Evolutionary conservation across 2,113 vertebrate genomes (phyloP).

Genomic region (Erythrocercus mccallii): DNA sequence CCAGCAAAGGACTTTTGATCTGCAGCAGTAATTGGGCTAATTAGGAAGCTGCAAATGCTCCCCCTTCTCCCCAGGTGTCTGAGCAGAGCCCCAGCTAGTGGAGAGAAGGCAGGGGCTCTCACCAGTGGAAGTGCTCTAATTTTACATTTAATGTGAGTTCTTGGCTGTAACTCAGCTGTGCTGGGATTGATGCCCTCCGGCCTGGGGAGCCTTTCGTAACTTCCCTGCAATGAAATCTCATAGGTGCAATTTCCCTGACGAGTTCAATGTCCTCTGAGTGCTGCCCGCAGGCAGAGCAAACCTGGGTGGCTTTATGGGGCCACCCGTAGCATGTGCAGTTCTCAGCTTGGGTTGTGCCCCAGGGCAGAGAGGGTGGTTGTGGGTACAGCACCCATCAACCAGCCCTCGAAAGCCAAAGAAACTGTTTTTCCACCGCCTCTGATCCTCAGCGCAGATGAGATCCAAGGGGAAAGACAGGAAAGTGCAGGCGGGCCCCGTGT

Average conservation of each 20-base stretch:
- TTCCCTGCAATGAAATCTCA: not conserved
- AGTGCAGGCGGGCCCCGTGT: rapidly evolving
- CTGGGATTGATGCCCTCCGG: not conserved
- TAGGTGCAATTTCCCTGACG: not conserved
- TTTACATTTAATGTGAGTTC: not conserved
- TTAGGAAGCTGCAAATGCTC: not conserved
- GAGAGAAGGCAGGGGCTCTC: not conserved
- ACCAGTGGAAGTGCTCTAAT: not conserved
- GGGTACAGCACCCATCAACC: not conserved
- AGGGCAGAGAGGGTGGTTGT: rapidly evolving
- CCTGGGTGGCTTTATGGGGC: rapidly evolving
- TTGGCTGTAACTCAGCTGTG: not conserved
- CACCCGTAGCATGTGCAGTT: rapidly evolving
- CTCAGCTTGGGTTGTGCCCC: not conserved
- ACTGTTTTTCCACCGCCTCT: rapidly evolving
- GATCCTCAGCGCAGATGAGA: rapidly evolving
- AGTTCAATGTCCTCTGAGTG: not conserved
- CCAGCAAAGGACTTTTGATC: not conserved
- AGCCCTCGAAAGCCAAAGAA: not conserved
- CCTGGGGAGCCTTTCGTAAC: not conserved
- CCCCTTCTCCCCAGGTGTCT: not conserved
- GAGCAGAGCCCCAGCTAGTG: not conserved
- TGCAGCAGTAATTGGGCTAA: not conserved
- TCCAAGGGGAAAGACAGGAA: not conserved
- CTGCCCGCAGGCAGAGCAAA: not conserved